A percentile compares a stretch with the other conserved stretches of the same genome.
phyloP scores from a whole-genome alignment of 1,140 invertebrate genomes.

The Hylyphantes graminicola region DNA sequence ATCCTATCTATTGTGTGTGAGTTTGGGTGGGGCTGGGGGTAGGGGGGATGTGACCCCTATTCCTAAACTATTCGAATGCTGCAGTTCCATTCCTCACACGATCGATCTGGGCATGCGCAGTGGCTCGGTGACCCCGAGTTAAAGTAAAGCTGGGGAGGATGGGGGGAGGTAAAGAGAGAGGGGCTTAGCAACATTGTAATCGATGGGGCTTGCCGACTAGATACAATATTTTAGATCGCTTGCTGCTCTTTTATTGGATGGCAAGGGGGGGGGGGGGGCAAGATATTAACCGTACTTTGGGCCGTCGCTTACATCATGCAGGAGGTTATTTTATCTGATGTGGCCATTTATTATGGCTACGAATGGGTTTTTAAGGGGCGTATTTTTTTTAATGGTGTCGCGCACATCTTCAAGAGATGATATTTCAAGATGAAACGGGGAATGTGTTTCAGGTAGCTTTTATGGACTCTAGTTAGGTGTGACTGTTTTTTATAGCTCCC shows the following conservation, averaged over 20 bases:
- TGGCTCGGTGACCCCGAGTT: neutral
- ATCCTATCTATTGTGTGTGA: no score
- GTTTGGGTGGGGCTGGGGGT: no score
- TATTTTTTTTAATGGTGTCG: no score
- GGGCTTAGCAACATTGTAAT: slow-evolving; percentile 51
- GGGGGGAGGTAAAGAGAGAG: neutral
- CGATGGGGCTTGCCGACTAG: slow-evolving; percentile 36
- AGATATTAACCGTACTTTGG: slow-evolving; percentile 13
- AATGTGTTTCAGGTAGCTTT: no score
- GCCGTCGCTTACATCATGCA: slow-evolving; percentile 6
- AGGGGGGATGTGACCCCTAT: no score
- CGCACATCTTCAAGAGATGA: no score
- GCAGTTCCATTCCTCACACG: slow-evolving; percentile 18
- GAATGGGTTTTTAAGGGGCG: neutral
- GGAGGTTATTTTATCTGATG: slow-evolving; percentile 23
- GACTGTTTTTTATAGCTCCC: no score
- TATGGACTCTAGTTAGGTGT: no score
- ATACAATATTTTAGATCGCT: slow-evolving; percentile 50
- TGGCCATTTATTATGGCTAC: slow-evolving; percentile 19
- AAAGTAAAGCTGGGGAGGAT: neutral
- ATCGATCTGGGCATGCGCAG: slow-evolving; percentile 49
- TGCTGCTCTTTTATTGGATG: neutral
- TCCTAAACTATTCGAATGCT: slow-evolving; percentile 8
- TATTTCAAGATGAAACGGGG: no score
- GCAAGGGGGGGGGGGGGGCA: neutral